Conservation (phyloP, 1,140 invertebrate species). For the Phthorimaea operculella region DNA sequence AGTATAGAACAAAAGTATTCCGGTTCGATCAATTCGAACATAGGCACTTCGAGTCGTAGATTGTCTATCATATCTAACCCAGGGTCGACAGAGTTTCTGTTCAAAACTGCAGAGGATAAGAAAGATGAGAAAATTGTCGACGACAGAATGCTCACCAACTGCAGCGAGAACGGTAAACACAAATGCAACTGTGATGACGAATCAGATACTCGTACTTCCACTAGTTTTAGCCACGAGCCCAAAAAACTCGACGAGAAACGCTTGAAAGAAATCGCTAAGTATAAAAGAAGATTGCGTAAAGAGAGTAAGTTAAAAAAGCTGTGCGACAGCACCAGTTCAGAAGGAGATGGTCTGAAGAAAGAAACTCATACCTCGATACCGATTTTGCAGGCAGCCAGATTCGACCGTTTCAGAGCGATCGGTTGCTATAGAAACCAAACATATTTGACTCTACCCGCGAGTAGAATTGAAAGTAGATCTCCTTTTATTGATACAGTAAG, state of each 20-base stretch:
- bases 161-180: slow-evolving; percentile 78
- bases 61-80: slow-evolving; percentile 34
- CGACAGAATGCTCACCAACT: slow-evolving; percentile 76
- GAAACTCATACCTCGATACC: slow-evolving; percentile 63
- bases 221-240: slow-evolving; percentile 28
- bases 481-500: slow-evolving; percentile 38
- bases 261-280: slow-evolving; percentile 61
- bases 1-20: slow-evolving; percentile 34
- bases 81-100: slow-evolving; percentile 27
- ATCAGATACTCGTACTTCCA: slow-evolving; percentile 41
- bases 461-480: slow-evolving; percentile 41
- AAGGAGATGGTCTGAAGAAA: slow-evolving; percentile 41
- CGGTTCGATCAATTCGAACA: slow-evolving; percentile 39
- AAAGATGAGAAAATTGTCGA: slow-evolving; percentile 65
- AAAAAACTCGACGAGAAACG: slow-evolving; percentile 53
- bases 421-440: slow-evolving; percentile 61
- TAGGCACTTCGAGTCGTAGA: slow-evolving; percentile 31
- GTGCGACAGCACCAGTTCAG: slow-evolving; percentile 53
- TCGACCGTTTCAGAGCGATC: slow-evolving; percentile 58
- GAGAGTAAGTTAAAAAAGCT: slow-evolving; percentile 55
- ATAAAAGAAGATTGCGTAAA: slow-evolving; percentile 55
- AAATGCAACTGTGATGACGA: slow-evolving; percentile 74
- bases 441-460: slow-evolving; percentile 51
- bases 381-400: slow-evolving; percentile 61
- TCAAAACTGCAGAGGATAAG: slow-evolving; percentile 24